Percentiles rank a stretch among this genome's conserved stretches.
These are phyloP conservation scores for Apostichopus leukothele DNA, from an alignment of 53 echinoderm and acorn worm species.

Conservation along the genomic window DNA sequence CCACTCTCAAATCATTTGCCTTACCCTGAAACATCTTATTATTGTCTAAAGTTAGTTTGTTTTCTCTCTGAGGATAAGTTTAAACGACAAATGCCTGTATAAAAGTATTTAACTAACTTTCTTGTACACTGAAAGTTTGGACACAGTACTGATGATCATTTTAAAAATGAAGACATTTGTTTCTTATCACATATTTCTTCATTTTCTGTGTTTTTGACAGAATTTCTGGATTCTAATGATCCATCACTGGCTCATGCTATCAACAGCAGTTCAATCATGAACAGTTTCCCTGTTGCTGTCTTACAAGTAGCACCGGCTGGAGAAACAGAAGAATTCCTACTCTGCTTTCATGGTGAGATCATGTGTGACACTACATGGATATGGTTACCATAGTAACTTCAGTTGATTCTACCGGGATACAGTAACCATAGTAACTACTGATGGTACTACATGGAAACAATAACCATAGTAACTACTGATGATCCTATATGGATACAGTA, in stretches of 20 bases:
- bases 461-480: neutral
- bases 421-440: neutral
- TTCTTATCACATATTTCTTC: too few relatives aligned
- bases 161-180: too few relatives aligned
- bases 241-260: slow-evolving; percentile 89
- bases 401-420: neutral
- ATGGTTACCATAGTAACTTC: neutral
- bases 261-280: slow-evolving; percentile 76
- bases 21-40: too few relatives aligned
- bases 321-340: slow-evolving; percentile 73
- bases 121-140: too few relatives aligned
- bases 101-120: too few relatives aligned
- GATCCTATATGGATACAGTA: too few relatives aligned
- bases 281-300: slow-evolving; percentile 91
- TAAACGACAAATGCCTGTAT: too few relatives aligned
- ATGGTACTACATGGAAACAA: neutral
- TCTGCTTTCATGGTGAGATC: slow-evolving; percentile 94
- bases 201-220: slow-evolving; percentile 25
- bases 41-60: too few relatives aligned
- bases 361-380: too few relatives aligned
- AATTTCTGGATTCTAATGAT: slow-evolving; percentile 88
- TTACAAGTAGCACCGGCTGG: slow-evolving; percentile 70
- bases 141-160: too few relatives aligned
- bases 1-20: too few relatives aligned
- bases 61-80: too few relatives aligned